Evolutionary conservation across 2,113 vertebrate species (phyloP).

Genomic region (Tonatia bakeri): DNA sequence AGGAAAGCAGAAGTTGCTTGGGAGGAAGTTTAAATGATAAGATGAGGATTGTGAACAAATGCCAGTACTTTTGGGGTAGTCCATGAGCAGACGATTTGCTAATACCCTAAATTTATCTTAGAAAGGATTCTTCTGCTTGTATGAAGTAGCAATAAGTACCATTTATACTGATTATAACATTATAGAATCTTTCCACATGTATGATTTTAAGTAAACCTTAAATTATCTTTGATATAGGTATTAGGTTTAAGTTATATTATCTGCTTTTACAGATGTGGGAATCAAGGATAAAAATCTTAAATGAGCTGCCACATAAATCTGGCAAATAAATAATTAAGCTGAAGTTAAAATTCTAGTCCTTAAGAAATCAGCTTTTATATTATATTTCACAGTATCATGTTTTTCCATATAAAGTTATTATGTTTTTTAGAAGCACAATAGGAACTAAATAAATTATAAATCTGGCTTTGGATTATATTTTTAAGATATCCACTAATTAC

Average conservation of each 20-base stretch:
- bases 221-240: not conserved
- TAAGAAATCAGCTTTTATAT: not conserved
- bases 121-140: not conserved
- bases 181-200: not conserved
- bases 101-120: not conserved
- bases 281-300: not conserved
- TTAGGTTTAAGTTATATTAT: not conserved
- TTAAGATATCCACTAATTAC: not conserved
- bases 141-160: not conserved
- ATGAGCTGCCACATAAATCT: not conserved
- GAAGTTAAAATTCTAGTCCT: not conserved
- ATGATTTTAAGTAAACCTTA: not conserved
- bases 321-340: not conserved
- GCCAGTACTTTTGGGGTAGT: not conserved
- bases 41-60: not conserved
- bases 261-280: not conserved
- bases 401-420: not conserved
- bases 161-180: not conserved
- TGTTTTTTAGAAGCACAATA: not conserved
- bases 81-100: not conserved
- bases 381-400: not conserved
- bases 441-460: not conserved
- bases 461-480: not conserved
- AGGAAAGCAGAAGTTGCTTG: not conserved
- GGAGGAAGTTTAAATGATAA: not conserved